Conservation (phyloP, 1,140 invertebrate species). For the Hesperophylax magnus region DNA sequence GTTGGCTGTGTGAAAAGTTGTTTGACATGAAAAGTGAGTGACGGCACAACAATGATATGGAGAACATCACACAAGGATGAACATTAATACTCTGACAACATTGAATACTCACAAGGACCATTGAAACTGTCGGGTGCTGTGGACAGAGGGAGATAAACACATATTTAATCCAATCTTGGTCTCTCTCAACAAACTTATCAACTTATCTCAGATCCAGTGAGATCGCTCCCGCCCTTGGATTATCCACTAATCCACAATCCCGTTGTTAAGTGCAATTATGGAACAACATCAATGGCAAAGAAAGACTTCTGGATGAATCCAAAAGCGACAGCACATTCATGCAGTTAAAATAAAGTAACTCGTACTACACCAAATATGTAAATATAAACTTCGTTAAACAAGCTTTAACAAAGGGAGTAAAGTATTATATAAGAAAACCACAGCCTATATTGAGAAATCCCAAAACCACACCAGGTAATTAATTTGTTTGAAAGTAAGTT, state of each 20-base stretch:
- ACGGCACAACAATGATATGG: constrained; percentile 44
- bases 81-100: constrained; percentile 55
- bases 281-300: constrained; percentile 30
- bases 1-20: background rate
- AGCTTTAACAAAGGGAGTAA: constrained; percentile 29
- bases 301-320: constrained; percentile 42
- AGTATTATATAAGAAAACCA: constrained; percentile 46
- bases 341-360: constrained; percentile 52
- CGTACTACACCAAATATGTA: constrained; percentile 41
- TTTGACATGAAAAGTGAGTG: constrained; percentile 9
- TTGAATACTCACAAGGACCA: constrained; percentile 86
- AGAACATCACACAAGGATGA: constrained; percentile 55
- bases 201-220: background rate
- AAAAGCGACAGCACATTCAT: constrained; percentile 57
- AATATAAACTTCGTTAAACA: constrained; percentile 22
- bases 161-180: constrained; percentile 60
- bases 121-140: constrained; percentile 87
- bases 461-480: constrained; percentile 42
- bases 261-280: background rate
- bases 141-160: constrained; percentile 64
- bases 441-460: constrained; percentile 45
- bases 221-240: constrained; percentile 49
- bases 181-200: constrained; percentile 16
- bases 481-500: constrained; percentile 32
- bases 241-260: background rate